phyloP scores from a whole-genome alignment of 2,113 vertebrate genomes.

The Neodontobutis hainanensis region DNA sequence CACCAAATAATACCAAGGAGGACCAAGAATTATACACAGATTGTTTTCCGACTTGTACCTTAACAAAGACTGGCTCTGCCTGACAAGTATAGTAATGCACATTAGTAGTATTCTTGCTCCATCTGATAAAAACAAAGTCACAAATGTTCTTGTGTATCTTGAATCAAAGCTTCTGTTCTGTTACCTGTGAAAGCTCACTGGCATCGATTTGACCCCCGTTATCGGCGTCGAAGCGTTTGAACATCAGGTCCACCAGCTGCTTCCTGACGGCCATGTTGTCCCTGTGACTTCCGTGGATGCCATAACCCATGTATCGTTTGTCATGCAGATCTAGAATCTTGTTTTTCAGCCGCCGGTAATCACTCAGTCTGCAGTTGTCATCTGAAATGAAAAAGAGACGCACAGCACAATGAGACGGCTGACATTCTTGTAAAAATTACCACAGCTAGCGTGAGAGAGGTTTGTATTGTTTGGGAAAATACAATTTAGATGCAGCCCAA shows the following conservation, averaged over 20 bases:
- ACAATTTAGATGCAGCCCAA: background rate
- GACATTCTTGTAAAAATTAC: background rate
- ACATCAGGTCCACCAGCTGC: conserved; percentile 89
- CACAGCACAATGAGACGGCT: background rate
- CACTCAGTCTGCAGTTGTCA: conserved; percentile 86
- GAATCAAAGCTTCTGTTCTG: background rate
- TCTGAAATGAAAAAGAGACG: conserved; percentile 71
- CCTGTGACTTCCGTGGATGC: conserved; percentile 69
- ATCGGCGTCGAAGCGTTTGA: conserved; percentile 90
- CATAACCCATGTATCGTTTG: conserved; percentile 76
- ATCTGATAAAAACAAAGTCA: too few species aligned
- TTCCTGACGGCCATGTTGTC: conserved; percentile 85
- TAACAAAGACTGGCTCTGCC: too few species aligned
- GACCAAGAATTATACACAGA: too few species aligned
- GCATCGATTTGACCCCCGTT: conserved; percentile 84
- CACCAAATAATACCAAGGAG: too few species aligned
- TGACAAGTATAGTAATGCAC: too few species aligned
- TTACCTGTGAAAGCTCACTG: conserved; percentile 93
- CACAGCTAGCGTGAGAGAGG: background rate
- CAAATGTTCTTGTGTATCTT: too few species aligned
- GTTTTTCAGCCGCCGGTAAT: conserved; percentile 88
- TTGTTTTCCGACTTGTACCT: too few species aligned
- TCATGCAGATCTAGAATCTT: conserved; percentile 87
- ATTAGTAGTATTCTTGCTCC: too few species aligned
- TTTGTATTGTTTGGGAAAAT: conserved; percentile 6